Conservation (phyloP, 2,888 invertebrate species). For the Idaea biselata region DNA sequence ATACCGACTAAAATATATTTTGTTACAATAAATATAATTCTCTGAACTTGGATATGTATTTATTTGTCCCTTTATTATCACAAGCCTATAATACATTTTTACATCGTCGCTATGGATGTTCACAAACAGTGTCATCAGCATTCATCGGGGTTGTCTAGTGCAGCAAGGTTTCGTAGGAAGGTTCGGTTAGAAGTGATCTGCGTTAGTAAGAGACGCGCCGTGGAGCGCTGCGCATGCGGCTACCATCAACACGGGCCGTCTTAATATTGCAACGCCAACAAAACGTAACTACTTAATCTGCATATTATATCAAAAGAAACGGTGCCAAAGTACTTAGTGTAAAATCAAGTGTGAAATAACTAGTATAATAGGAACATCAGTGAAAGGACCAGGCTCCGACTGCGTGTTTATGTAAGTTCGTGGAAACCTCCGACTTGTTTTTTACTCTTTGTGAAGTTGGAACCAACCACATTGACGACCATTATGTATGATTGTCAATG, state of each 20-base stretch:
- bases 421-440: constrained; percentile 43
- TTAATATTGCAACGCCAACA: constrained; percentile 12
- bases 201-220: constrained; percentile 64
- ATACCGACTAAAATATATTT: neutral
- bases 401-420: constrained; percentile 61
- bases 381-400: constrained; percentile 46
- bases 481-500: neutral
- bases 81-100: neutral
- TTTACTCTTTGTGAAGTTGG: constrained; percentile 28
- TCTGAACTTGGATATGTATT: neutral
- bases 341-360: constrained; percentile 42
- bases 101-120: neutral
- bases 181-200: constrained; percentile 43
- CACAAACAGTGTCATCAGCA: neutral
- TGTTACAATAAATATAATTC: neutral
- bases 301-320: constrained; percentile 32
- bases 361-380: constrained; percentile 28
- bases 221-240: constrained; percentile 70
- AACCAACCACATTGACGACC: neutral
- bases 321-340: constrained; percentile 54
- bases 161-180: constrained; percentile 21
- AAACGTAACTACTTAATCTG: constrained; percentile 22
- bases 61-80: neutral
- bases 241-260: constrained; percentile 31
- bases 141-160: constrained; percentile 9